These are phyloP conservation scores for Paguma larvata DNA, from an alignment of 2,797 vertebrate genomes.

Conservation along the genomic window DNA sequence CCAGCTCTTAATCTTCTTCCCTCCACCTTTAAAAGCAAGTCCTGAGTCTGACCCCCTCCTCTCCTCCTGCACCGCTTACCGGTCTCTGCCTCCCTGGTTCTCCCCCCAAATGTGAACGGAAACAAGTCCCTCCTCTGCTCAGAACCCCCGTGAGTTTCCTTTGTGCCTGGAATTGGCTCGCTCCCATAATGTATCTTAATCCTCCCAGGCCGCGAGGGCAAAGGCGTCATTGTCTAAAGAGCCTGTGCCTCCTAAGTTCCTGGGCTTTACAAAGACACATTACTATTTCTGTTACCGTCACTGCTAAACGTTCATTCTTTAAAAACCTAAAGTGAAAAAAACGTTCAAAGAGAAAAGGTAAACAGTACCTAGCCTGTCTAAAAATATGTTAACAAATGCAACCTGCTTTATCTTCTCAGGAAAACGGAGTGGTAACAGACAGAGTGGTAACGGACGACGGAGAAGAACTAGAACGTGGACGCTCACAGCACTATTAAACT, in stretches of 20 bases:
- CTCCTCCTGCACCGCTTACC: background rate
- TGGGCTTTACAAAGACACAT: no score
- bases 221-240: background rate
- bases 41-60: background rate
- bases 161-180: background rate
- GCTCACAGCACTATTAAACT: background rate
- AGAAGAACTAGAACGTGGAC: background rate
- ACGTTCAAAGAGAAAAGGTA: background rate
- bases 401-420: background rate
- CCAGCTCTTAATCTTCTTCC: background rate
- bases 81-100: background rate
- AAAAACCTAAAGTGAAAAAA: background rate
- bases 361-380: background rate
- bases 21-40: background rate
- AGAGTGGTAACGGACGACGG: no score
- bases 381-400: background rate
- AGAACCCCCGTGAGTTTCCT: background rate
- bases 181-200: background rate
- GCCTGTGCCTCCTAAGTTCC: rapidly evolving
- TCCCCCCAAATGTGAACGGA: background rate
- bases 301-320: background rate
- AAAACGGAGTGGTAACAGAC: background rate
- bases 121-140: background rate
- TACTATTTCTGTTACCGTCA: background rate
- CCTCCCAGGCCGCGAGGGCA: rapidly evolving